phyloP scores from a whole-genome alignment of 1,140 invertebrate genomes.

The Sinella curviseta region DNA sequence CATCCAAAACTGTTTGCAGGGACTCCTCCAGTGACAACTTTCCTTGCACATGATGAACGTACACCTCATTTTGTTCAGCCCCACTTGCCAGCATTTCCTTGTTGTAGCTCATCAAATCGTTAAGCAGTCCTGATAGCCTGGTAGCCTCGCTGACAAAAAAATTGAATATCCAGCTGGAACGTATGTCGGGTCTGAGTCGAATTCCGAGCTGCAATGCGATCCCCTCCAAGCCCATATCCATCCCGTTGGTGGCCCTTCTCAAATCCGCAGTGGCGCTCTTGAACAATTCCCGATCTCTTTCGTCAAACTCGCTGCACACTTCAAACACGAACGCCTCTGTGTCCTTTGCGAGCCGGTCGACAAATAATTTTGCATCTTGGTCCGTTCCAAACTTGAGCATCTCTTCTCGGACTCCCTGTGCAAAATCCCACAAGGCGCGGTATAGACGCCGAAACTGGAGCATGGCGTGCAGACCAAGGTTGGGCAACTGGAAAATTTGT shows the following conservation, averaged over 20 bases:
- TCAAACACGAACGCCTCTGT: too few relatives aligned
- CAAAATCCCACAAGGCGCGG: too few relatives aligned
- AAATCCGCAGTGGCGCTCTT: not conserved
- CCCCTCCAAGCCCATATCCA: not conserved
- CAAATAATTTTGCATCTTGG: too few relatives aligned
- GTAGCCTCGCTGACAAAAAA: not conserved
- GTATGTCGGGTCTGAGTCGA: not conserved
- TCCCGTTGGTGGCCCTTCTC: not conserved
- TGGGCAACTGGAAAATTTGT: too few relatives aligned
- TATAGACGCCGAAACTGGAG: too few relatives aligned
- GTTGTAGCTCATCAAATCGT: not conserved
- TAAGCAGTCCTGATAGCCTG: not conserved
- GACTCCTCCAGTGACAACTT: not conserved
- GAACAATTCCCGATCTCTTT: too few relatives aligned
- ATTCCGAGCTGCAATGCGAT: not conserved
- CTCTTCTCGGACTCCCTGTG: not conserved
- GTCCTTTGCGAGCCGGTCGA: too few relatives aligned
- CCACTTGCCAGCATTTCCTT: not conserved
- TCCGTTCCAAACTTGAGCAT: not conserved
- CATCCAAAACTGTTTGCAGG: not conserved
- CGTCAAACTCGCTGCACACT: too few relatives aligned
- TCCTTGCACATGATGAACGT: not conserved
- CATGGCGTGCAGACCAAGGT: too few relatives aligned
- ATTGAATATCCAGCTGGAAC: not conserved
- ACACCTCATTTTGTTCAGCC: not conserved